Conservation (phyloP, 2,113 vertebrate species). For the Semnornis frantzii region DNA sequence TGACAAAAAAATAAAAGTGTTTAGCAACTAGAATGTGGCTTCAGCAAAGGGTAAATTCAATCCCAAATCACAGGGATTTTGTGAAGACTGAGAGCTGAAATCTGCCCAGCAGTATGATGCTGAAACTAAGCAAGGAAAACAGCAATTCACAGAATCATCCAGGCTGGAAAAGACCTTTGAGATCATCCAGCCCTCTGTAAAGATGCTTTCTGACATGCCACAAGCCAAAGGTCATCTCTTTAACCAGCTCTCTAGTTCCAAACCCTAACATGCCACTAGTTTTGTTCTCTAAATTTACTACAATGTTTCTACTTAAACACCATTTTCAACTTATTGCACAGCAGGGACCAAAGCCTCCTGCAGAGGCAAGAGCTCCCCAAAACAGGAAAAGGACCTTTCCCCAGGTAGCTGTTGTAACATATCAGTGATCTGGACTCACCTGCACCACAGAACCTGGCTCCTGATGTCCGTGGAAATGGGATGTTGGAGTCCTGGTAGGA, state of each 20-base stretch:
- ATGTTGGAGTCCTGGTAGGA: constrained; percentile 99
- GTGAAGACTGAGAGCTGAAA: neutral
- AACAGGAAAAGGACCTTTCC: neutral
- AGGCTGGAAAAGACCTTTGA: too few species aligned
- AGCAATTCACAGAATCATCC: neutral
- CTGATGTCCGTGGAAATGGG: constrained; percentile 95
- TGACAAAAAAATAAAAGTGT: neutral
- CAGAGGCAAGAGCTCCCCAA: neutral
- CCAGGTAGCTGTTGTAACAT: fast-evolving
- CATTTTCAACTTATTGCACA: neutral
- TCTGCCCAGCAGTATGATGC: neutral
- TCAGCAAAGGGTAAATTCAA: neutral
- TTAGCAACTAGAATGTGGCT: neutral
- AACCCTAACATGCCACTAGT: neutral
- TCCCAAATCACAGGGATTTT: neutral
- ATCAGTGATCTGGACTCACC: constrained; percentile 67
- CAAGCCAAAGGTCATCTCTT: neutral
- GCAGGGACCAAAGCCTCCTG: neutral
- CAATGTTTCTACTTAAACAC: neutral
- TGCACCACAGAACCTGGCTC: constrained; percentile 97
- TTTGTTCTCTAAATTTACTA: neutral
- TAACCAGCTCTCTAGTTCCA: neutral
- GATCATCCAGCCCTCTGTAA: neutral
- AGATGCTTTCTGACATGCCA: neutral
- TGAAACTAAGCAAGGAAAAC: neutral